Base-by-base conservation (phyloP, 2,113 vertebrate genomes). In the Herpailurus yagouaroundi region DNA sequence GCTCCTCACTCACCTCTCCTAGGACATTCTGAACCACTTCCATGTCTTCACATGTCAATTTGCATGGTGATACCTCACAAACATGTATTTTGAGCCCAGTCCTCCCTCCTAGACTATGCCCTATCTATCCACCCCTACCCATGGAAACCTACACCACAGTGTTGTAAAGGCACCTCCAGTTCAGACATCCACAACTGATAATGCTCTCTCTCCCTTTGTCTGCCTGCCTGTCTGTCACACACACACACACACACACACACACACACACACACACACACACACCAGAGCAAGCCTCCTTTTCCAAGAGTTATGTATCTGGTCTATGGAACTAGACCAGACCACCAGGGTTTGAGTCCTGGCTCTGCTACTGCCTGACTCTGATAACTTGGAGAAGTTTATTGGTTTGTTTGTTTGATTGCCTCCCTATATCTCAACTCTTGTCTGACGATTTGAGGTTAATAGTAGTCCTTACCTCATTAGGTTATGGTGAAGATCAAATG, bases 381-480 rank as follows among this genome's bases (percentile, higher is more conserved):
- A 25, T 48, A 88, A 4, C 29, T 63, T 73, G 38, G 6, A 66
- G 2, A 77, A 74, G 29, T 88, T 45, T 38, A 60, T 82, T 91
- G 66, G 77, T 94, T 93, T 33, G 10, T 69, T 50, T 13, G 69
- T 85, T 92, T 74, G 83, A 91, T 92, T 1, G 91, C 33, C 29
- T 91, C 21, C 23, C 23, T 48, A 1, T 73, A 9, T 88, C 74
- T 97, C 18, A 94, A 4, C 48, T 90, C 19, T 84, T 91, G 27
- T 83, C 60, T 80, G 82, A 57, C 4, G 13, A 83, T 87, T 68
- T 55, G 33, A 86, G 38, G 60, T 79, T 84, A 84, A 71, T 79
- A 80, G 57, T 25, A 63, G 50, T 66, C 90, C 36, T 90, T 90
- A 89, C n/a, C 50, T 97, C 57, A 73, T 52, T 84, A 83, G 71